Evolutionary conservation across 2,797 vertebrate species (phyloP).

Genomic region (Crenichthys baileyi): DNA sequence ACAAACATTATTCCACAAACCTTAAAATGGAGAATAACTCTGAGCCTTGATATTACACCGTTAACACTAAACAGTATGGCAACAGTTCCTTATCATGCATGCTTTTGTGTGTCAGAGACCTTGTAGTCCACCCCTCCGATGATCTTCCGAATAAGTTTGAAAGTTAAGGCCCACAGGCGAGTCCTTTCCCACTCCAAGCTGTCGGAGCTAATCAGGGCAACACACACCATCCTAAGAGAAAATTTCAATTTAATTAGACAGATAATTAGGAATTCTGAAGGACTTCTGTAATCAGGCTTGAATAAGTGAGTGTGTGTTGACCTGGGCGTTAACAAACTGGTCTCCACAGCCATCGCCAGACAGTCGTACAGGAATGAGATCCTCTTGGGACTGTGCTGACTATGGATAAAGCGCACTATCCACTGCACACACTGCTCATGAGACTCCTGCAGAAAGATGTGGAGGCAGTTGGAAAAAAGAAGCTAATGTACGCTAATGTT

Average conservation of each 20-base stretch:
- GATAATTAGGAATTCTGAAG: neutral
- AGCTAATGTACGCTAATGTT: neutral
- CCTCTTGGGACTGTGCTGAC: constrained; percentile 96
- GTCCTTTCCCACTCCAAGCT: constrained; percentile 97
- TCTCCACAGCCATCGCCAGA: constrained; percentile 97
- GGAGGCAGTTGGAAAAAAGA: neutral
- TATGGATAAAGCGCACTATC: constrained; percentile 96
- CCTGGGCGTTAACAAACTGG: constrained; percentile 92
- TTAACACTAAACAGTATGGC: neutral
- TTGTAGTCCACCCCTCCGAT: constrained; percentile 99
- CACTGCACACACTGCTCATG: constrained; percentile 98
- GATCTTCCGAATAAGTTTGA: constrained; percentile 94
- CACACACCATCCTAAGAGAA: constrained; percentile 91
- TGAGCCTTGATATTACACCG: neutral
- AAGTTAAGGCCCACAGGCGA: constrained; percentile 95
- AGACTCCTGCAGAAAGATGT: constrained; percentile 85
- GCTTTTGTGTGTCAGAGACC: constrained; percentile 73
- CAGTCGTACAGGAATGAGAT: constrained; percentile 99
- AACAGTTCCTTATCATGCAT: neutral
- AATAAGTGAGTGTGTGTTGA: constrained; percentile 51
- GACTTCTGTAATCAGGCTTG: neutral
- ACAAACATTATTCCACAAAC: neutral
- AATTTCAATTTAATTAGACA: constrained; percentile 10
- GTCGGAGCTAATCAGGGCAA: constrained; percentile 92
- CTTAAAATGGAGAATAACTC: neutral